phyloP scores from a whole-genome alignment of 2,888 invertebrate genomes.

The Penaeus monodon region DNA sequence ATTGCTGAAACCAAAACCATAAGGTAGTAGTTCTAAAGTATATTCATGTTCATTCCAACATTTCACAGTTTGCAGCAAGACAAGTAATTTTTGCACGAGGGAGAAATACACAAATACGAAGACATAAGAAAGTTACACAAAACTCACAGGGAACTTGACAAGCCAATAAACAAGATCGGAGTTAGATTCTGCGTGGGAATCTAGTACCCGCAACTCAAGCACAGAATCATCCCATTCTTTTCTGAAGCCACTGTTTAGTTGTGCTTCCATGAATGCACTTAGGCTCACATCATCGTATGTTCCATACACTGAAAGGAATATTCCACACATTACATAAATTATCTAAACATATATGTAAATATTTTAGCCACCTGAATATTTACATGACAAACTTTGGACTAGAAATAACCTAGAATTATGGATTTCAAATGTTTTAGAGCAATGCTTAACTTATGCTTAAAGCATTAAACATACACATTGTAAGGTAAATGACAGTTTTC shows the following conservation, averaged over 20 bases:
- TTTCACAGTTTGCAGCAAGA: too few relatives aligned
- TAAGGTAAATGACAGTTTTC: too few relatives aligned
- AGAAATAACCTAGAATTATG: too few relatives aligned
- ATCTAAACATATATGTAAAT: background rate
- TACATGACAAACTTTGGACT: background rate
- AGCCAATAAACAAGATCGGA: constrained; percentile 89
- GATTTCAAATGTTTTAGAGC: too few relatives aligned
- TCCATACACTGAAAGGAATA: constrained; percentile 78
- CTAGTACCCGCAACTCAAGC: constrained; percentile 79
- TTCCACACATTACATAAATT: background rate
- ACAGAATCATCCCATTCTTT: constrained; percentile 85
- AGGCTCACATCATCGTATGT: constrained; percentile 83
- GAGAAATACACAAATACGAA: constrained; percentile 4
- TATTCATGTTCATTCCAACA: too few relatives aligned
- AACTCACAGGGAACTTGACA: constrained; percentile 86
- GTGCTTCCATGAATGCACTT: constrained; percentile 84
- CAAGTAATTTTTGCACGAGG: too few relatives aligned
- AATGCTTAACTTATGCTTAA: too few relatives aligned
- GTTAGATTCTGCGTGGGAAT: constrained; percentile 70
- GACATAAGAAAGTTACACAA: background rate
- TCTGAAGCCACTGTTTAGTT: constrained; percentile 84
- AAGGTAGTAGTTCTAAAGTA: background rate
- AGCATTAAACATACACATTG: too few relatives aligned
- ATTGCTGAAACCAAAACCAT: constrained; percentile 73
- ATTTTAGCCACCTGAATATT: background rate